phyloP scores from a whole-genome alignment of 2,888 invertebrate species.

The Plebejus anna region DNA sequence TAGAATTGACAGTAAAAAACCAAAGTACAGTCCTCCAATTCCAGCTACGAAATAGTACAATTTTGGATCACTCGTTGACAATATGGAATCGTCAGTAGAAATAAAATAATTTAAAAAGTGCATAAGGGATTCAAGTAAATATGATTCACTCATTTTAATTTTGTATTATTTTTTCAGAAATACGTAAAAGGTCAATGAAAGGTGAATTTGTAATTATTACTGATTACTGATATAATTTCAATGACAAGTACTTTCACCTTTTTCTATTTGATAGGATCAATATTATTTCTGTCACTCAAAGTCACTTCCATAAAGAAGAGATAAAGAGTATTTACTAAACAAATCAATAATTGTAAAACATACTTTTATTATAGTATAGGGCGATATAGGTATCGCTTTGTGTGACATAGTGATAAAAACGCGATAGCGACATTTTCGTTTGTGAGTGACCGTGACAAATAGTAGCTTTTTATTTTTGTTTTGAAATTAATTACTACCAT shows the following conservation, averaged over 20 bases:
- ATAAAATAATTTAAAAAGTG: slow-evolving; percentile 66
- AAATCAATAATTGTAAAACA: no score
- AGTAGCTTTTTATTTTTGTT: no score
- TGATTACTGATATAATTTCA: no score
- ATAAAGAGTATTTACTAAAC: not conserved
- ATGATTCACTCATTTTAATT: slow-evolving; percentile 16
- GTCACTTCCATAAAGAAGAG: not conserved
- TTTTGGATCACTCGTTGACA: slow-evolving; percentile 52
- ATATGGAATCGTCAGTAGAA: slow-evolving; percentile 56
- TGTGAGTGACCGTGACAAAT: no score
- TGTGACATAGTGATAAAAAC: no score
- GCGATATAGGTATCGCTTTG: no score
- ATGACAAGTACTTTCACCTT: not conserved
- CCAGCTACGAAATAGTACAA: slow-evolving; percentile 55
- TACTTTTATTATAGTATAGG: no score
- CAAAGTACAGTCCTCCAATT: slow-evolving; percentile 50
- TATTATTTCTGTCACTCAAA: not conserved
- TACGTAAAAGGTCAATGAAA: not conserved
- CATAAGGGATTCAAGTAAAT: slow-evolving; percentile 42
- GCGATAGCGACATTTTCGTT: no score
- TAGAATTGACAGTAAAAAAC: slow-evolving; percentile 52
- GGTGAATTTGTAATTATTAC: no score
- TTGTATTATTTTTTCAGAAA: not conserved
- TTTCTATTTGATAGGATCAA: not conserved
- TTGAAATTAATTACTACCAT: no score